Evolutionary conservation across 2,797 vertebrate genomes (phyloP), one percentile per base, ranked within the genome.

Genomic region (Loriculus beryllinus): DNA sequence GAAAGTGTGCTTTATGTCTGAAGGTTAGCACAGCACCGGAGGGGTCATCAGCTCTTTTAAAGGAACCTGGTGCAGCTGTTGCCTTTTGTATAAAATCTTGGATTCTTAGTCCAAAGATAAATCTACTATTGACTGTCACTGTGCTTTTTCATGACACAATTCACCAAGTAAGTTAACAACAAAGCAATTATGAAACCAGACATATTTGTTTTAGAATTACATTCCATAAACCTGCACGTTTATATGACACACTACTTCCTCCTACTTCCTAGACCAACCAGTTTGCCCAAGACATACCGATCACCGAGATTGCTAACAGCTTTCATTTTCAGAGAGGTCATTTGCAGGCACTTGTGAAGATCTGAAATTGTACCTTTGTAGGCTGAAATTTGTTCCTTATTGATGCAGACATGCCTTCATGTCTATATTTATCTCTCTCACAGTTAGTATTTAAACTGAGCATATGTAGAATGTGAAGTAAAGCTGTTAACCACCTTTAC

Each of bases 41-140:
- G 47, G 19, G 65, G 56, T 37, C 37, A 6, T 18, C 77, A 35
- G 35, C 83, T 86, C 48, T 56, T 56, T 15, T 40, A 54, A 74
- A 87, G 78, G 71, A 87, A 80, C 51, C 71, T 64, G 45, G 37
- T 77, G 79, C 82, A 48, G 79, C 62, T 43, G 11, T 43, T 85
- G 67, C 78, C 64, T 82, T 45, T 33, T 43, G 37, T 22, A 19
- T 5, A 35, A 82, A 87, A 67, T 62, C 92, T 57, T 57, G 54
- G 79, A 54, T 78, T 90, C 87, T 35, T 54, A 26, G 45, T 67
- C 63, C 31, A 71, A 65, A 83, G 48, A 42, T 17, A 83, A 95
- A 67, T 43, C 35, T 25, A 1, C 51, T 68, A 39, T 45, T 54
- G 84, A 21, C 63, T 39, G 23, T 31, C 42, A 45, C 43, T 57